Conservation (phyloP, 2,797 vertebrate genomes). For the Coracias cyanogaster region DNA sequence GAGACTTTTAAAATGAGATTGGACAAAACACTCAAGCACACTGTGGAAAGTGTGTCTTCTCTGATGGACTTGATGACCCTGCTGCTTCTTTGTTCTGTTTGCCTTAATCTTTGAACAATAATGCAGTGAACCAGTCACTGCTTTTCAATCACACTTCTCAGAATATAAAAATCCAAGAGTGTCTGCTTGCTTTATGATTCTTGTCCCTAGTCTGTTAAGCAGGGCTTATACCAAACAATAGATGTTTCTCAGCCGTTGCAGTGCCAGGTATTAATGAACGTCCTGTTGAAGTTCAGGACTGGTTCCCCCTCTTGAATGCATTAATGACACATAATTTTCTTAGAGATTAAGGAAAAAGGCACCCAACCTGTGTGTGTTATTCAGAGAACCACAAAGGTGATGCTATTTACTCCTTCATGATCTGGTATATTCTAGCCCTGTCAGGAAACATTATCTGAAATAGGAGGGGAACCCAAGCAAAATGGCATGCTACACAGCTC, state of each 20-base stretch:
- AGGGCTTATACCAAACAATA: neutral
- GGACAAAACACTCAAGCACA: conserved; percentile 9
- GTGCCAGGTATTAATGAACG: neutral
- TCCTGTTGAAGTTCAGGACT: neutral
- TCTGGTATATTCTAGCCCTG: neutral
- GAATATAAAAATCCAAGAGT: neutral
- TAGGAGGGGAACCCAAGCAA: neutral
- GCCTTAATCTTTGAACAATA: conserved; percentile 56
- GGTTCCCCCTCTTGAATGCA: neutral
- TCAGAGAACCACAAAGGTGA: neutral
- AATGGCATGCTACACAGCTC: neutral
- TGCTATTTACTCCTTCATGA: neutral
- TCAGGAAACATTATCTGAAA: neutral
- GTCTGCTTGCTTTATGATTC: neutral
- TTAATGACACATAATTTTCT: neutral
- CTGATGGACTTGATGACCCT: conserved; percentile 29
- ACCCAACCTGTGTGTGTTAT: neutral
- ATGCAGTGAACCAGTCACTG: conserved; percentile 35
- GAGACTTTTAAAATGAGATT: neutral
- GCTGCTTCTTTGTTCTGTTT: conserved; percentile 8
- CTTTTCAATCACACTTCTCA: conserved; percentile 53
- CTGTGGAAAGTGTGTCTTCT: neutral
- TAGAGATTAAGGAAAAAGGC: neutral
- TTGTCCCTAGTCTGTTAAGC: neutral
- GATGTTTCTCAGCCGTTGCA: neutral